Base-by-base conservation (phyloP, 2,888 invertebrate genomes). In the Hedychridium roseum region DNA sequence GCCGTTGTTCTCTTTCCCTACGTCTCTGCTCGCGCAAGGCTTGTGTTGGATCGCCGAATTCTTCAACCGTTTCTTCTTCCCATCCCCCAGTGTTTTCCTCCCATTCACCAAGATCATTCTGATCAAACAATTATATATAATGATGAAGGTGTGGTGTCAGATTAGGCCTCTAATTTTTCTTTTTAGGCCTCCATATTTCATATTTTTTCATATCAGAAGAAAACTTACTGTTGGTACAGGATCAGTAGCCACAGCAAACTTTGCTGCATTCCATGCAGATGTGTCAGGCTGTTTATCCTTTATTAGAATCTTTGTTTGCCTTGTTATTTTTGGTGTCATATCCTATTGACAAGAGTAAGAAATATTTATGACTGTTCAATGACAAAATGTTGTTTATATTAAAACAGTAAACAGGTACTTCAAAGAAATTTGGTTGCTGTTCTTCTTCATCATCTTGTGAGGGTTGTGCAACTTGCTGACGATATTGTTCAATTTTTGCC, bases 401-500 rank as follows among this genome's bases (percentile, higher is more conserved):
- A 21, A 12, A 32, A 14, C 11, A 28, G 11, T 11, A 11, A 14
- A 15, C 34, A n/a, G 60, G 57, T 68, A 83, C 83, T 66, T 84
- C 81, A 60, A 87, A 86, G 57, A 85, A 85, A 66, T 86, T 82
- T 6, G 77, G 61, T 27, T 76, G 72, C n/a, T 79, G 79, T 58
- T 84, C 83, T 7, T 78, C 71, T 36, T 82, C 79, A 28, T 43
- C 28, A 2, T 76, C 67, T 28, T 80, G 78, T 11, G 77, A 68
- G 23, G 79, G 71, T 54, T 81, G 80, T 1, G 79, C 78, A 40
- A 82, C 78, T 47, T 84, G 83, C 55, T 85, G 84, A 26, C 85
- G 68, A 64, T 87, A 87, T 49, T 83, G 81, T 44, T 87, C 86
- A 38, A 87, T 87, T 66, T 87, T 86, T 59, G 85, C 84, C 63